Percentiles rank a stretch among this genome's conserved stretches.
Conservation (phyloP, 2,797 vertebrate genomes). For the Danio choprae region DNA sequence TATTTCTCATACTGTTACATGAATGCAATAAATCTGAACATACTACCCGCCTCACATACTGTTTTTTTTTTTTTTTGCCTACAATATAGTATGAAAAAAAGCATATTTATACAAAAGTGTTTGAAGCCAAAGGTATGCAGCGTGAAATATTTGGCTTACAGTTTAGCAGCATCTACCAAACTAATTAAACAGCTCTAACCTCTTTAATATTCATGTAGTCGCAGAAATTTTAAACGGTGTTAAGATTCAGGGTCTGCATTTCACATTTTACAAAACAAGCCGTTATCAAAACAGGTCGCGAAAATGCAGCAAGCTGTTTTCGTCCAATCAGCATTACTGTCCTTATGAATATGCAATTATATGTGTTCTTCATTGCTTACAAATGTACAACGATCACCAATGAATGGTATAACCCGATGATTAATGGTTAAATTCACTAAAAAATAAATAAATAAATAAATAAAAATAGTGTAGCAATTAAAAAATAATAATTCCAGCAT, state of each 20-base stretch:
- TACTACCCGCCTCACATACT: too few species aligned
- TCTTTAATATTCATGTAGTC: background rate
- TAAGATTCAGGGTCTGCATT: background rate
- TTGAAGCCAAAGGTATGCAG: background rate
- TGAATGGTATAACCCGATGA: too few species aligned
- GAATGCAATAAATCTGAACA: too few species aligned
- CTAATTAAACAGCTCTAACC: background rate
- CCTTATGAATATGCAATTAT: background rate
- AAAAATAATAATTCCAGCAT: background rate
- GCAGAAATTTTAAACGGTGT: background rate
- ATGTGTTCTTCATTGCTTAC: background rate
- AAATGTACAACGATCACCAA: too few species aligned
- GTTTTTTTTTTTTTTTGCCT: too few species aligned
- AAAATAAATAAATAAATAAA: too few species aligned
- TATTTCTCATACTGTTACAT: too few species aligned
- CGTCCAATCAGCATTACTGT: background rate
- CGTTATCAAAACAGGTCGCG: background rate
- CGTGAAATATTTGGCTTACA: background rate
- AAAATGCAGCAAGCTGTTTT: background rate
- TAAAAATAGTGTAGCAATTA: too few species aligned
- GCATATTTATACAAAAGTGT: too few species aligned
- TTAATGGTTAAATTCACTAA: too few species aligned
- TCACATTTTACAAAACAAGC: background rate
- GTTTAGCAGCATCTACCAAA: background rate
- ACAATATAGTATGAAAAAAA: too few species aligned